A percentile compares a stretch with the other conserved stretches of the same genome.
Evolutionary conservation across 2,797 vertebrate genomes (phyloP).

Genomic region (Meriones psammophilus): DNA sequence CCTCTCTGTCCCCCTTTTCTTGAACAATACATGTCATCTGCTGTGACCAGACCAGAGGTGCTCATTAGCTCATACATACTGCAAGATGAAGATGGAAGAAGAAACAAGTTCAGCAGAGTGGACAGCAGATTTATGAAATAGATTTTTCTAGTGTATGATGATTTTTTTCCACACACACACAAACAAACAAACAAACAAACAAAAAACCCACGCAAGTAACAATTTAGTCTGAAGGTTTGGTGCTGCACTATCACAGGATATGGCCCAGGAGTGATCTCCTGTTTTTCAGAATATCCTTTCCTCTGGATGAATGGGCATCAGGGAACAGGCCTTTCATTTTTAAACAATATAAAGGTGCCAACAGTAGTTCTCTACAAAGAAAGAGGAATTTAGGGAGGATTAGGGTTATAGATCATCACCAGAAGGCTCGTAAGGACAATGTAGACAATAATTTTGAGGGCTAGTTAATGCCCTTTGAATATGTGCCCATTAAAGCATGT

Average conservation of each 20-base stretch:
- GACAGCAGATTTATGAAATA: not conserved
- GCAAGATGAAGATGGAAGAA: constrained; percentile 24
- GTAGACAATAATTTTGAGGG: constrained; percentile 59
- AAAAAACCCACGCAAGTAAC: not conserved
- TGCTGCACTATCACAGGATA: not conserved
- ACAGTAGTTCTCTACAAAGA: constrained; percentile 19
- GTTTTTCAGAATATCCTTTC: not conserved
- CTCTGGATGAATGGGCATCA: constrained; percentile 24
- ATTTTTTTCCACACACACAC: not conserved
- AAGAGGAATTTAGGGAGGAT: not conserved
- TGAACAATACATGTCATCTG: not conserved
- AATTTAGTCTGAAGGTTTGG: not conserved
- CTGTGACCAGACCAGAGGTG: not conserved
- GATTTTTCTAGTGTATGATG: constrained; percentile 40
- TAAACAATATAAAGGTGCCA: constrained; percentile 33
- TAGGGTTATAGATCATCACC: not conserved
- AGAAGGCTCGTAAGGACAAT: not conserved
- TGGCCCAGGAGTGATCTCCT: not conserved
- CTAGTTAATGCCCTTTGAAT: constrained; percentile 70
- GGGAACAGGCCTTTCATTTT: constrained; percentile 35
- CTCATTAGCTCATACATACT: not conserved
- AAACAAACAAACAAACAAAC: too few relatives aligned
- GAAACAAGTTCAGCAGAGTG: constrained; percentile 17
- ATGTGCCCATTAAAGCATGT: constrained; percentile 71
- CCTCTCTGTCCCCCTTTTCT: not conserved